Evolutionary conservation across 2,888 invertebrate genomes (phyloP), one percentile per base, ranked within the genome.

Genomic region (Neoitamus cyanurus): DNA sequence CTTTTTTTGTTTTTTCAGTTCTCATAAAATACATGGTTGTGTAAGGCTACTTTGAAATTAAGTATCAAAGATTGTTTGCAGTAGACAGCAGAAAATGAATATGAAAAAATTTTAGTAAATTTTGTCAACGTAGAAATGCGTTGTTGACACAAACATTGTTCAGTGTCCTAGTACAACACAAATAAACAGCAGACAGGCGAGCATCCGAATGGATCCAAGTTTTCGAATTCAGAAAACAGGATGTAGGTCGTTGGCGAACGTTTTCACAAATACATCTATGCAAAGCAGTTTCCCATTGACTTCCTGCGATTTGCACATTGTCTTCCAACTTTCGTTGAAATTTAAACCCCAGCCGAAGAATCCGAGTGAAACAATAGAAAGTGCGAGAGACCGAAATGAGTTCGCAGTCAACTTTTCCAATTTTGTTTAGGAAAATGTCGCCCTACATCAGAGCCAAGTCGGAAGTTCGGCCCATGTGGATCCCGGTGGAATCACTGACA

Each of bases 351-450:
- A 42, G 31, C 34, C 25, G 7, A 77, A 77, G 46, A 25, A 28
- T 46, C 13, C 28, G 15, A 42, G 36, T 73, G 73, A 73, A 36
- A 77, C 77, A 77, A 77, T 77, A 42, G 77, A 73, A 36, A 77
- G 28, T 36, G 28, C 9, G 20, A 25, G 13, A 11, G 13, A n/a
- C 11, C 77, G 28, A 77, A 77, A 77, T 77, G 77, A 77, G 77
- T 77, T 77, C 28, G 30, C 31, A 28, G 46, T 77, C 77, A 77
- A 77, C 77, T 77, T 77, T 77, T 77, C 77, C 77, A 77, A 77
- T 77, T 77, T 77, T 46, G 46, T 46, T 46, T 77, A 77, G 15
- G 46, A 46, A 77, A 77, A 77, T 77, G 42, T 77, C 77, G 37
- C 30, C 77, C n/a, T 42, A 77, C 34, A 73, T 73, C 73, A 58